A percentile compares a stretch with the other conserved stretches of the same genome.
Evolutionary conservation across 2,113 vertebrate species (phyloP).

Genomic region (Mus musculus): DNA sequence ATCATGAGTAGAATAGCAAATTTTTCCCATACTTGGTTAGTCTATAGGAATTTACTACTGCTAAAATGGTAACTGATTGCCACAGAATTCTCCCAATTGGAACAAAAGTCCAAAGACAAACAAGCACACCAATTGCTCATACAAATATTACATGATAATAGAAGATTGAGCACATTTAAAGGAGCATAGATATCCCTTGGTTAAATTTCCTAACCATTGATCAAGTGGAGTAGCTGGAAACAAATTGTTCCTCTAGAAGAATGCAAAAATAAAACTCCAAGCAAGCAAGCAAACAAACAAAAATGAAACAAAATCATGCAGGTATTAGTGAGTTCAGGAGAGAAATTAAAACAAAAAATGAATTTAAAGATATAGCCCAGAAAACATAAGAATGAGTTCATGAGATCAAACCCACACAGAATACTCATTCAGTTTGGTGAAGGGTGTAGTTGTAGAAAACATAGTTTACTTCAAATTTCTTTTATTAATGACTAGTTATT

Average conservation of each 20-base stretch:
- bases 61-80: neutral
- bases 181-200: neutral
- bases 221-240: neutral
- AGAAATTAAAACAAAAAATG: neutral
- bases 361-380: neutral
- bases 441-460: neutral
- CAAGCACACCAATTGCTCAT: neutral
- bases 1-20: slow-evolving; percentile 6
- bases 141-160: neutral
- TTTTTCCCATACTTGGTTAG: neutral
- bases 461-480: neutral
- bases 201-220: neutral
- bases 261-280: neutral
- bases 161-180: neutral
- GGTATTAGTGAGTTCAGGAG: neutral
- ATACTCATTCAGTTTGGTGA: neutral
- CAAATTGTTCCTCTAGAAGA: neutral
- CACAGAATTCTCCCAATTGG: slow-evolving; percentile 26
- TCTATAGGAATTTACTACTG: neutral
- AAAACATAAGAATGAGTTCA: neutral
- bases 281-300: neutral
- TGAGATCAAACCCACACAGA: neutral
- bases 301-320: neutral
- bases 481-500: slow-evolving; percentile 12
- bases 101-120: slow-evolving; percentile 10